phyloP scores from a whole-genome alignment of 64 coral and sea anemone species.

The Acropora yongei region DNA sequence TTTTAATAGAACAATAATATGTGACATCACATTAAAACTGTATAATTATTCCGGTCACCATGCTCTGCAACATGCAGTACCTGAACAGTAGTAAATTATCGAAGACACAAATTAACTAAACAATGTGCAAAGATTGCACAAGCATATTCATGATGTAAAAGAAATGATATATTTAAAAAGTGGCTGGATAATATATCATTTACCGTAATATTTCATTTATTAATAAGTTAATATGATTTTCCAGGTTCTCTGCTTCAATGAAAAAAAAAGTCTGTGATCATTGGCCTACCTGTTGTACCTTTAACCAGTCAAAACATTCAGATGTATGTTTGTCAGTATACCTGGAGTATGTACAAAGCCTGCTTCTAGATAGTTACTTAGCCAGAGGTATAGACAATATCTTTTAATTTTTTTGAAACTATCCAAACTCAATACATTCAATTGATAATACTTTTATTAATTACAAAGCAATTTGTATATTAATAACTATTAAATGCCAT shows the following conservation, averaged over 20 bases:
- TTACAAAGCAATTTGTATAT: not conserved
- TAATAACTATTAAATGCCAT: not conserved
- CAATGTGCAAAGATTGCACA: not conserved
- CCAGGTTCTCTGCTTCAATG: slow-evolving; percentile 68
- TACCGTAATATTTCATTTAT: not conserved
- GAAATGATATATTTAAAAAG: not conserved
- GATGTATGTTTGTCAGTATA: slow-evolving; percentile 58
- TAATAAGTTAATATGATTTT: not conserved
- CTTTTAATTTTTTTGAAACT: not conserved
- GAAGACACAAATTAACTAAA: not conserved
- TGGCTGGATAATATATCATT: not conserved
- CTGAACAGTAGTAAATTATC: not conserved
- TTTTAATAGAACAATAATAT: no score
- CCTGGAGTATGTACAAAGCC: slow-evolving; percentile 55
- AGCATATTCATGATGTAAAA: not conserved
- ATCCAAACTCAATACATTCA: not conserved
- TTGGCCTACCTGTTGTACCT: slow-evolving; percentile 57
- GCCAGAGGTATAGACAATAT: slow-evolving; percentile 17
- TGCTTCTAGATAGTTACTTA: slow-evolving; percentile 49
- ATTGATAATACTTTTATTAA: not conserved
- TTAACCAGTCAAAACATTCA: slow-evolving; percentile 75
- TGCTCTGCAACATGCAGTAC: no score
- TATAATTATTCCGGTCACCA: no score
- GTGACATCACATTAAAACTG: no score
- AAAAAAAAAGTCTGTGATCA: slow-evolving; percentile 56